Base-by-base conservation (phyloP, 2,113 vertebrate genomes). In the Poicephalus meyeri region DNA sequence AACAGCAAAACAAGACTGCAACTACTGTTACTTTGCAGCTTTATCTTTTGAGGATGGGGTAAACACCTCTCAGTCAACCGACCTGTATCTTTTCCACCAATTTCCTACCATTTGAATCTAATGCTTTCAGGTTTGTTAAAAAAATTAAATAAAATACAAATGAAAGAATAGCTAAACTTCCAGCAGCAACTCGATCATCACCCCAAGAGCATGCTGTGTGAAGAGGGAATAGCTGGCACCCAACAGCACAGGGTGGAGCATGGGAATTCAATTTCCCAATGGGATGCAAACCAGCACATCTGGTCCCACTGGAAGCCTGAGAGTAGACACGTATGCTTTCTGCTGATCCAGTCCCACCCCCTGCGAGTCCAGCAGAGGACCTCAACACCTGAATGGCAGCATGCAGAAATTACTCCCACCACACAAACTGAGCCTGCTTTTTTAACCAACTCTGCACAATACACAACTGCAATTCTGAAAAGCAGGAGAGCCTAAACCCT, bases 351-450 rank as follows among this genome's bases (percentile, higher is more conserved):
- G n/a, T 50, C n/a, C 73, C 68, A 52, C 6, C 17, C 64, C 24
- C n/a, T 5, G 3, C 0, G 0, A 91, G 31, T 41, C 63, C 19
- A 47, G 50, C 1, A 0, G 21, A 41, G 4, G 16, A 19, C 29
- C 56, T 58, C 33, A 35, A 24, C 46, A 53, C 6, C 69, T 39
- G 17, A 8, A 12, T 2, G 35, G 23, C 26, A 42, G 71, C 49
- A 37, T 47, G 28, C 39, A 46, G 52, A 49, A 71, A 47, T 33
- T 25, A 44, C 49, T 78, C 39, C 47, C 41, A 61, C 52, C 1
- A 2, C 46, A 50, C 46, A 31, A 63, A 64, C 5, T 55, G 33
- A 52, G 60, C 16, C 73, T 77, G 31, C 8, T 42, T 46, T 73
- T 85, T 12, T 69, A 37, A 37, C 60, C 64, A 80, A 3, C 31